Conservation (phyloP, 1,140 invertebrate genomes). For the Drosophila neocordata region DNA sequence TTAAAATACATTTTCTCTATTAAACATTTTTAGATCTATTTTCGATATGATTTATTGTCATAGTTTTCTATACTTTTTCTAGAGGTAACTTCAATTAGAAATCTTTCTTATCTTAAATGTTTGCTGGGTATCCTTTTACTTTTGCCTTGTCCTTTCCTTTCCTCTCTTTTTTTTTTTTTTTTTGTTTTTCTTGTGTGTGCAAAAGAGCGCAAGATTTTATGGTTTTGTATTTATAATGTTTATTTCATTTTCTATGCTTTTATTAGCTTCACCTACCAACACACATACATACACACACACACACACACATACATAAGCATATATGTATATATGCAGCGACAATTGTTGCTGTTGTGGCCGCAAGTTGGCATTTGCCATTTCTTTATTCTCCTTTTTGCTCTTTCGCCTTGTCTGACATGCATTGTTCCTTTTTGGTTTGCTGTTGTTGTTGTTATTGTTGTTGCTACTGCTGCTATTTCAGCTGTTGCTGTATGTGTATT, state of each 20-base stretch:
- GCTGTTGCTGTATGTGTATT: slow-evolving; percentile 20
- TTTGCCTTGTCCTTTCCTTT: not conserved
- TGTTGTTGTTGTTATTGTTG: slow-evolving; percentile 21
- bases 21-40: no score
- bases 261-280: slow-evolving; percentile 54
- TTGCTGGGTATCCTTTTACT: not conserved
- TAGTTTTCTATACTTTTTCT: no score
- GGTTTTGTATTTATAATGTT: slow-evolving; percentile 78
- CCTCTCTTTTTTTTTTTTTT: slow-evolving; percentile 18
- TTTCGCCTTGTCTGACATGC: slow-evolving; percentile 17
- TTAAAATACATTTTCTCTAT: no score
- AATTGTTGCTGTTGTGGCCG: slow-evolving; percentile 31
- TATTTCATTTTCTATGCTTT: slow-evolving; percentile 71
- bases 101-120: slow-evolving; percentile 4
- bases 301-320: slow-evolving; percentile 11
- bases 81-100: no score
- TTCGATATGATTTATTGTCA: no score
- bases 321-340: slow-evolving; percentile 21
- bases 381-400: slow-evolving; percentile 26
- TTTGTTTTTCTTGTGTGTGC: slow-evolving; percentile 27
- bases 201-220: slow-evolving; percentile 61
- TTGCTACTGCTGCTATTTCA: slow-evolving; percentile 14
- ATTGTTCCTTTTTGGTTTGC: slow-evolving; percentile 3
- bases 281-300: slow-evolving; percentile 22
- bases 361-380: slow-evolving; percentile 26